These are phyloP conservation scores for Laupala kohalensis DNA, from an alignment of 1,140 invertebrate species.

Conservation along the genomic window DNA sequence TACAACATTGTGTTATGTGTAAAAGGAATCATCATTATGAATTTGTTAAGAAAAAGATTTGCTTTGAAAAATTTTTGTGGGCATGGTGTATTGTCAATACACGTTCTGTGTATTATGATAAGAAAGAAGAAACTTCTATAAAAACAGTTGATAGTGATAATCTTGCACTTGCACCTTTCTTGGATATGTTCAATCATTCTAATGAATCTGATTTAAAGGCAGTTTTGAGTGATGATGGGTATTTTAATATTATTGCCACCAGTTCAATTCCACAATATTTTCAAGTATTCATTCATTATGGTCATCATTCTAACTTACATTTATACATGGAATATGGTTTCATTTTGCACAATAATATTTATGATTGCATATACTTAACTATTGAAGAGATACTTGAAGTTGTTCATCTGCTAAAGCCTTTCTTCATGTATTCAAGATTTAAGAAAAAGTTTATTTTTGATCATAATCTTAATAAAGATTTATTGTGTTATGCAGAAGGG, in stretches of 20 bases:
- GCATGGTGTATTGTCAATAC: constrained; percentile 66
- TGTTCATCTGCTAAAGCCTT: constrained; percentile 21
- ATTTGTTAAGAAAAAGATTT: constrained; percentile 28
- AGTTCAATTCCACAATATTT: constrained; percentile 33
- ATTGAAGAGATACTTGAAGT: constrained; percentile 30
- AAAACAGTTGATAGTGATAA: constrained; percentile 35
- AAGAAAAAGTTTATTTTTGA: constrained; percentile 36
- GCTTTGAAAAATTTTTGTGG: constrained; percentile 31
- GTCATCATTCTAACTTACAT: constrained; percentile 49
- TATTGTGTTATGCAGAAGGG: constrained; percentile 37
- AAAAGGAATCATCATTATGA: constrained; percentile 26
- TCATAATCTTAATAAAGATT: constrained; percentile 32
- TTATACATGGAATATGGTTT: constrained; percentile 66
- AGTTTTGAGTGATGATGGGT: constrained; percentile 30
- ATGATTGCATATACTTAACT: constrained; percentile 41
- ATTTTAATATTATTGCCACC: constrained; percentile 40
- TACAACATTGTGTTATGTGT: constrained; percentile 25
- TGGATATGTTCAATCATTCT: constrained; percentile 70
- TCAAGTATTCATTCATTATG: constrained; percentile 67
- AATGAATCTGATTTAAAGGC: constrained; percentile 35
- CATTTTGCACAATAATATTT: constrained; percentile 41
- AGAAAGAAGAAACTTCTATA: constrained; percentile 20
- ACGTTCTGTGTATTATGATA: constrained; percentile 47
- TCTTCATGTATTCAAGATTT: constrained; percentile 20
- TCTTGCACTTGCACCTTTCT: constrained; percentile 57